Conservation (phyloP, 2,797 vertebrate genomes). For the Glyptemys insculpta region DNA sequence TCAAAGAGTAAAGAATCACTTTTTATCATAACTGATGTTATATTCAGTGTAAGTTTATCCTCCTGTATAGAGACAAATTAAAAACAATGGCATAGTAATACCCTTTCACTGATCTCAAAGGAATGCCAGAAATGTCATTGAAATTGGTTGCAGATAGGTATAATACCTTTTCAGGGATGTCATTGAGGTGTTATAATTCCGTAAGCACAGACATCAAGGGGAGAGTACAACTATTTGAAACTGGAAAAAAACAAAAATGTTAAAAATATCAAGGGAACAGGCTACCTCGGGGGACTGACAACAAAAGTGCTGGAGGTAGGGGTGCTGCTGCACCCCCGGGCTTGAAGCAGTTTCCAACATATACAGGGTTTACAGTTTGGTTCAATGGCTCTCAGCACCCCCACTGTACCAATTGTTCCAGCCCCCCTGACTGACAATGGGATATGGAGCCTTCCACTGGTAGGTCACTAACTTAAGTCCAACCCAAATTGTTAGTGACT, state of each 20-base stretch:
- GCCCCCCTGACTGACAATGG: neutral
- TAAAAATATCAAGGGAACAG: neutral
- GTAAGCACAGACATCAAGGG: too few species aligned
- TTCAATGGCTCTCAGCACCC: too few species aligned
- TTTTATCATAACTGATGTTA: neutral
- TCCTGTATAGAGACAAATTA: neutral
- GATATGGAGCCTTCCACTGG: neutral
- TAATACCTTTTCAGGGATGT: neutral
- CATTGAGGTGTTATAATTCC: neutral
- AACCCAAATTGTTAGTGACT: neutral
- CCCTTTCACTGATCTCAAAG: neutral
- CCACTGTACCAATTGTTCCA: too few species aligned
- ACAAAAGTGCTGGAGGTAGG: neutral
- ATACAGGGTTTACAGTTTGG: too few species aligned
- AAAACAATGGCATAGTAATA: neutral
- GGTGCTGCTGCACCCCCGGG: too few species aligned
- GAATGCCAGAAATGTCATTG: neutral
- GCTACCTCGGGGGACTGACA: neutral
- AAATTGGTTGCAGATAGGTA: neutral
- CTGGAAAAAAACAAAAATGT: neutral
- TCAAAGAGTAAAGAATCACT: rapidly evolving
- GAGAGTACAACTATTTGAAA: neutral
- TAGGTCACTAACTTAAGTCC: neutral
- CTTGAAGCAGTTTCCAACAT: too few species aligned
- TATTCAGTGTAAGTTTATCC: neutral